Percentiles rank a stretch among this genome's conserved stretches.
Conservation (phyloP, 2,888 invertebrate species). For the Diplazon laetatorius region DNA sequence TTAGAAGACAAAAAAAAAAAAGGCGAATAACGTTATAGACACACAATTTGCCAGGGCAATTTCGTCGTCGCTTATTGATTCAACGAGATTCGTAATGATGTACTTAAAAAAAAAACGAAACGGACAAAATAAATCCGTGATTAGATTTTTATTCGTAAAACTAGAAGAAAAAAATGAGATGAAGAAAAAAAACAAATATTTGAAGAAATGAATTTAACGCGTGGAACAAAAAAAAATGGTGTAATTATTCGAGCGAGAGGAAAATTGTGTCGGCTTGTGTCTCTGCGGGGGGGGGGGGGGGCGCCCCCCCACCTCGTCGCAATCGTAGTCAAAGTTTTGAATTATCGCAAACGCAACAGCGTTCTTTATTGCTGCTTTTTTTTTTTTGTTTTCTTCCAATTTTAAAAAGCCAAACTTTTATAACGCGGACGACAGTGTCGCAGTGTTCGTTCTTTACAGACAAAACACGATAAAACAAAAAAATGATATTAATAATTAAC, state of each 20-base stretch:
- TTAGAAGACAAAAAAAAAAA: no score
- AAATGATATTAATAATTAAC: slow-evolving; percentile 27
- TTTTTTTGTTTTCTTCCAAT: slow-evolving; percentile 18
- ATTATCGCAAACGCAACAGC: slow-evolving; percentile 24
- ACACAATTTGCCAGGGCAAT: slow-evolving; percentile 26
- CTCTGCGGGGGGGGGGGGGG: slow-evolving; percentile 53
- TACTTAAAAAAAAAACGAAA: slow-evolving; percentile 51
- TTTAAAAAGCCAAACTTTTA: slow-evolving; percentile 55
- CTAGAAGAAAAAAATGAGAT: not conserved
- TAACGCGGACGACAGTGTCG: slow-evolving; percentile 45
- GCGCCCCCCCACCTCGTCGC: no score
- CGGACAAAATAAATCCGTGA: slow-evolving; percentile 1
- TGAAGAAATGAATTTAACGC: no score
- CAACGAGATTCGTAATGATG: slow-evolving; percentile 42
- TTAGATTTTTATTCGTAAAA: slow-evolving; percentile 33
- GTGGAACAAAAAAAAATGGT: not conserved
- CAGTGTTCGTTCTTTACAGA: slow-evolving; percentile 32
- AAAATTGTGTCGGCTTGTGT: slow-evolving; percentile 55
- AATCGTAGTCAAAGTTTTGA: slow-evolving; percentile 28
- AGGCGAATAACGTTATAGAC: slow-evolving; percentile 3
- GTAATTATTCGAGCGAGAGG: slow-evolving; percentile 48
- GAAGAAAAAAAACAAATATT: not conserved
- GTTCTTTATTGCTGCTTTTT: slow-evolving; percentile 45
- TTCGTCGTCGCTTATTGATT: slow-evolving; percentile 32
- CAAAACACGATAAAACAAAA: slow-evolving; percentile 56